These are phyloP conservation scores for Anthoptus insignis DNA, from an alignment of 2,888 invertebrate species.

Conservation along the genomic window DNA sequence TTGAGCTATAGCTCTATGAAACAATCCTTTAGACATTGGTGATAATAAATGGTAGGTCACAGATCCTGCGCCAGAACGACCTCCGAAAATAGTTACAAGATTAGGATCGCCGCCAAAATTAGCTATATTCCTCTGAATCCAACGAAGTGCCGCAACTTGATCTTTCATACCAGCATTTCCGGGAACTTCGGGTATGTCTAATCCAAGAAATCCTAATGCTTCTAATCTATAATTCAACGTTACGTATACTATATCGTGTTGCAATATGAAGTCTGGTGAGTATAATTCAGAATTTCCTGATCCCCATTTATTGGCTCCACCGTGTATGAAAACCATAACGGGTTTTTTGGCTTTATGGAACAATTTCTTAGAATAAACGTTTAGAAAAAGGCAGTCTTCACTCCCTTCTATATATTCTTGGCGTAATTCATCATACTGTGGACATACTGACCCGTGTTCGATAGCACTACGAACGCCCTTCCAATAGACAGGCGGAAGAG, in stretches of 20 bases:
- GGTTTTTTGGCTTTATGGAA: conserved; percentile 54
- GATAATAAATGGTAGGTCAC: conserved; percentile 59
- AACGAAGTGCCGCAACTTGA: conserved; percentile 61
- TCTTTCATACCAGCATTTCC: conserved; percentile 70
- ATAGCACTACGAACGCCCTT: conserved; percentile 59
- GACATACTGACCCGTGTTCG: conserved; percentile 61
- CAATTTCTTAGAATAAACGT: conserved; percentile 61
- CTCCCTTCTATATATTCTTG: conserved; percentile 52
- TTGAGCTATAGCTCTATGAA: conserved; percentile 64
- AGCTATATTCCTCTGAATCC: conserved; percentile 61
- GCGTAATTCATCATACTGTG: conserved; percentile 57
- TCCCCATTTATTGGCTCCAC: conserved; percentile 64
- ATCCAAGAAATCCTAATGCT: conserved; percentile 61
- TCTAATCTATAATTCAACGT: conserved; percentile 72
- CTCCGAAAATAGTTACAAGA: conserved; percentile 47
- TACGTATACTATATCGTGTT: conserved; percentile 67
- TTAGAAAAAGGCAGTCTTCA: conserved; percentile 66
- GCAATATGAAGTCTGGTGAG: conserved; percentile 67
- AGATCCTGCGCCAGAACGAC: conserved; percentile 59
- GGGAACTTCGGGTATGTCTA: conserved; percentile 62
- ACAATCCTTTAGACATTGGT: conserved; percentile 64
- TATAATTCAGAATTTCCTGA: conserved; percentile 58
- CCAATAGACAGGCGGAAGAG: conserved; percentile 60
- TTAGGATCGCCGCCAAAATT: conserved; percentile 61
- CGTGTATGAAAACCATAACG: conserved; percentile 72